phyloP scores from a whole-genome alignment of 1,140 invertebrate genomes.

The Pteromalus puparum region DNA sequence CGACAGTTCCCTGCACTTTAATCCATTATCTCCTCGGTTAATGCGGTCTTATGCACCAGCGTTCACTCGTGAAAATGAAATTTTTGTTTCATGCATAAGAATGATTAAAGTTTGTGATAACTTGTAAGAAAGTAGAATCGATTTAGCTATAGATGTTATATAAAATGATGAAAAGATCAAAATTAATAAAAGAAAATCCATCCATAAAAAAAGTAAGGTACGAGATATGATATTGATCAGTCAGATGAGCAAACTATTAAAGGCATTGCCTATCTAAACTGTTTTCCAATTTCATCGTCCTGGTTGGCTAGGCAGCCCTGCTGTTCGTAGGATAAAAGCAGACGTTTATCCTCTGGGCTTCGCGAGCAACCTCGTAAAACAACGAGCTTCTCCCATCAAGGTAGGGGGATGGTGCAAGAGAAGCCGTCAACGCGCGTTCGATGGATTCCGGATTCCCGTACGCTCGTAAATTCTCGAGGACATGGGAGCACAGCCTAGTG shows the following conservation, averaged over 20 bases:
- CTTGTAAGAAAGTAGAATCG: no score
- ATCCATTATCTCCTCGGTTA: constrained; percentile 52
- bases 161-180: no score
- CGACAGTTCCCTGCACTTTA: constrained; percentile 51
- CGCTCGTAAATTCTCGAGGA: constrained; percentile 22
- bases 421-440: constrained; percentile 6
- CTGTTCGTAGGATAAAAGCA: neutral
- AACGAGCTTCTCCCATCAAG: constrained; percentile 1
- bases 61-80: no score
- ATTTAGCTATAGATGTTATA: no score
- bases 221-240: no score
- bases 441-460: constrained; percentile 12
- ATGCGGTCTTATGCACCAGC: neutral
- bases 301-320: neutral
- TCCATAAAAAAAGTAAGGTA: no score
- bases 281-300: neutral
- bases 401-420: neutral
- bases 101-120: no score
- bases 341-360: neutral
- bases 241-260: no score
- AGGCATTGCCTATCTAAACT: neutral
- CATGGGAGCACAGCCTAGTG: neutral
- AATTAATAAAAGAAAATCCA: no score
- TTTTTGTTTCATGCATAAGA: no score
- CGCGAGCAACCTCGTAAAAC: neutral